Base-by-base conservation (phyloP, 2,113 vertebrate genomes). In the Delphinus delphis region DNA sequence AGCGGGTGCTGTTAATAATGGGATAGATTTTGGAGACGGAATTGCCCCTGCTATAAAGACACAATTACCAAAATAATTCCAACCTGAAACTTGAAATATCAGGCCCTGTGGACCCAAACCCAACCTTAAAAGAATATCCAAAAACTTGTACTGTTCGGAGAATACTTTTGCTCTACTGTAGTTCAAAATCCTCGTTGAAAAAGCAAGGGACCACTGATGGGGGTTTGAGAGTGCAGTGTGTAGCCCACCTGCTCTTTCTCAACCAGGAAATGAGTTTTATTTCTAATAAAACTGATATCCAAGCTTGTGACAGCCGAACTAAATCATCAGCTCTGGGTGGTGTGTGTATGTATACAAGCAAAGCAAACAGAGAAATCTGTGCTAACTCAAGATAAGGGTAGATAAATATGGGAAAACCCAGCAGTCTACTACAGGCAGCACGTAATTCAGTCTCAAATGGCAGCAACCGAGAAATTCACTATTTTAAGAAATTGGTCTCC, bases 291-390 rank as follows among this genome's bases (percentile, higher is more conserved):
- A 92, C 44, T 89, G 70, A 89, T 36, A 47, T 6, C 41, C 65
- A 87, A 38, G 21, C 79, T 71, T 26, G 14, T 92, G 41, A 92
- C 11, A 50, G 60, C 90, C 83, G 76, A 85, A 91, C 79, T 60
- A 76, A 71, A 95, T 71, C 18, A 50, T 31, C 55, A 68, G 53
- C 26, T 21, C 60, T 74, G 90, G 71, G 81, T 53, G 17, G 33
- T 44, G 25, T 90, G 65, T 92, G 79, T 89, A 80, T 65, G 87
- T 5, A 76, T 5, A 26, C 1, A 55, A 60, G 87, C 36, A 98
- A 97, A 93, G 89, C 90, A 98, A 97, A 97, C 95, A 97, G 90
- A 96, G 58, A 87, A 96, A 88, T 92, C 96, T 92, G 87, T 95
- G 77, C 84, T 84, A 71, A 82, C 60, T 92, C 41, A 47, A 95